Evolutionary conservation across 2,888 invertebrate genomes (phyloP).

Genomic region (Dichetophora obliterata): DNA sequence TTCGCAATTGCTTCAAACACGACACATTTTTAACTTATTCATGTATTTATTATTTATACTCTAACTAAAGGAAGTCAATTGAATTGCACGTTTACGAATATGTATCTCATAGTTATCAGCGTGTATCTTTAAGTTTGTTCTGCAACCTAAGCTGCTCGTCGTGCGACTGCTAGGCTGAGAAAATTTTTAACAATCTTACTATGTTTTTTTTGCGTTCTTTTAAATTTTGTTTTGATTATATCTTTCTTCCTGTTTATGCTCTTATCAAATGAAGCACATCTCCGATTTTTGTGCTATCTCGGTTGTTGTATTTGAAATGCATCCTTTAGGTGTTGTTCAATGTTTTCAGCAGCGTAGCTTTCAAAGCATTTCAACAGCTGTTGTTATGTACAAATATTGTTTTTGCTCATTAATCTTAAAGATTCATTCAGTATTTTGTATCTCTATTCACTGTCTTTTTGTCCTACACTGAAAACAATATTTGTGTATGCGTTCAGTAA

Average conservation of each 20-base stretch:
- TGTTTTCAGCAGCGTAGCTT: not conserved
- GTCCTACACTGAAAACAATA: no score
- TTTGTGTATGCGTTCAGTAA: no score
- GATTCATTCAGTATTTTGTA: not conserved
- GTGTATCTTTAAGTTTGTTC: no score
- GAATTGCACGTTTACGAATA: no score
- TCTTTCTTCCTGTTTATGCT: not conserved
- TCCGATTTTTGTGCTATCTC: not conserved
- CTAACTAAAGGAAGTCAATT: no score
- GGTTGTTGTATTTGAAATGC: not conserved
- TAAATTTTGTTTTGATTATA: not conserved
- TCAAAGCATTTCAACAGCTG: not conserved
- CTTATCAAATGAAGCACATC: conserved; percentile 3
- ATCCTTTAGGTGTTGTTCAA: not conserved
- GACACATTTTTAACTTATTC: no score
- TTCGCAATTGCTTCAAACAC: no score
- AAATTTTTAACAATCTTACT: no score
- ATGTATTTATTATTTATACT: no score
- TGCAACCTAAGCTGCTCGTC: no score
- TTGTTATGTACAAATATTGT: not conserved
- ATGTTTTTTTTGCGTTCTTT: not conserved
- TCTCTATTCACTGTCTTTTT: conserved; percentile 6
- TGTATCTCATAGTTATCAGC: no score
- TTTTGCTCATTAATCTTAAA: not conserved
- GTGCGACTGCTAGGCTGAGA: no score